Conservation (phyloP, 2,797 vertebrate genomes). For the Poecile montanus region DNA sequence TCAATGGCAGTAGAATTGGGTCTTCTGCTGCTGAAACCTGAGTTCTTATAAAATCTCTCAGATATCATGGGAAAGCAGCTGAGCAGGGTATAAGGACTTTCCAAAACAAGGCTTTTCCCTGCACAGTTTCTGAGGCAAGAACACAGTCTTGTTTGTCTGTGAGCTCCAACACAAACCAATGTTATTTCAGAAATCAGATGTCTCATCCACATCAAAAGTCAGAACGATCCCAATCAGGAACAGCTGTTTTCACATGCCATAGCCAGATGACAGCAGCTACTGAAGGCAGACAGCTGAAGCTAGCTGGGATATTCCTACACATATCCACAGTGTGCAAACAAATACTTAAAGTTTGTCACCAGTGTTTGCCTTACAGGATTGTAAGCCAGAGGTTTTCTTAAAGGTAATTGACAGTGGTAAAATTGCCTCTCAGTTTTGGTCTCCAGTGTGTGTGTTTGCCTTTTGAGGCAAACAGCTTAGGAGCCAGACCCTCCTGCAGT, state of each 20-base stretch:
- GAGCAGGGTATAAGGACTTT: neutral
- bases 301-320: neutral
- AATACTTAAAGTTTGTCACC: neutral
- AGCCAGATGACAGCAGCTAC: neutral
- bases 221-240: neutral
- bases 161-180: accelerated
- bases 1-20: neutral
- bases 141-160: neutral
- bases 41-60: neutral
- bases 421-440: neutral
- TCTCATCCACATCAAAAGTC: neutral
- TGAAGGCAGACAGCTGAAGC: neutral
- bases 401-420: neutral
- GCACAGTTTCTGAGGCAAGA: neutral
- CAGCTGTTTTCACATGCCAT: neutral
- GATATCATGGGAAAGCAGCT: neutral
- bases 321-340: neutral
- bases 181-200: neutral
- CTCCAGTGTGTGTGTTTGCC: neutral
- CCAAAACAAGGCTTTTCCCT: neutral
- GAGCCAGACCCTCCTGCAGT: neutral
- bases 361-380: neutral
- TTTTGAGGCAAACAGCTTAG: neutral
- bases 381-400: neutral
- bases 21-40: neutral